A percentile compares a stretch with the other conserved stretches of the same genome.
These are phyloP conservation scores for Hucho hucho DNA, from an alignment of 2,113 vertebrate genomes.

Conservation along the genomic window DNA sequence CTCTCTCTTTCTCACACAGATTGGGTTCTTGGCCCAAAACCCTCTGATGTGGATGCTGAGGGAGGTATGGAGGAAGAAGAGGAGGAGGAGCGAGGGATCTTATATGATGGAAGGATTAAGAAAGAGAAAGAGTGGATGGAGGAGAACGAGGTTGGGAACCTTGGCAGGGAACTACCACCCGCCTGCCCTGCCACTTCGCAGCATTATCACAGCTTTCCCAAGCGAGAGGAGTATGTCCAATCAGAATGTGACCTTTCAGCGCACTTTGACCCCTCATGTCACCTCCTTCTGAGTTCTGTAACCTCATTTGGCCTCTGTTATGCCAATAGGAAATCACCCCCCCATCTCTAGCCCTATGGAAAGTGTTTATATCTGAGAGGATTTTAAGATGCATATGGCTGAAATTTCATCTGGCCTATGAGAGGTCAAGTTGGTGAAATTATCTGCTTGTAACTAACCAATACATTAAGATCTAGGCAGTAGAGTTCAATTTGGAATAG, in stretches of 20 bases:
- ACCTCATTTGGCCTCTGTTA: not conserved
- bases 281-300: slow-evolving; percentile 68
- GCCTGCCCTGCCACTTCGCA: slow-evolving; percentile 29
- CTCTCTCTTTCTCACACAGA: slow-evolving; percentile 43
- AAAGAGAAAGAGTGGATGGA: slow-evolving; percentile 39
- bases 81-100: slow-evolving; percentile 26
- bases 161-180: not conserved
- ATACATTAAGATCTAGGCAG: too few species aligned
- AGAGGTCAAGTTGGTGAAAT: too few species aligned
- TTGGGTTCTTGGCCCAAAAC: slow-evolving; percentile 65
- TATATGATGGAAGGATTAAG: slow-evolving; percentile 18
- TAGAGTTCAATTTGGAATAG: too few species aligned
- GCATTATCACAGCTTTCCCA: slow-evolving; percentile 13
- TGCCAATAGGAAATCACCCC: too few species aligned
- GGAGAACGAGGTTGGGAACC: not conserved
- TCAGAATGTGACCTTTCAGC: slow-evolving; percentile 27
- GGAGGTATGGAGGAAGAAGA: slow-evolving; percentile 11
- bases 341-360: too few species aligned
- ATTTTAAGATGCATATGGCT: too few species aligned
- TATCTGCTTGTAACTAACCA: too few species aligned
- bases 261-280: slow-evolving; percentile 21
- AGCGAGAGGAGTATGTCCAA: slow-evolving; percentile 45
- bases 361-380: too few species aligned
- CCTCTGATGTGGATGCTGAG: slow-evolving; percentile 51
- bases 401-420: too few species aligned